Evolutionary conservation across 2,888 invertebrate genomes (phyloP), one percentile per base, ranked within the genome.

Genomic region (Caradrina kadenii): DNA sequence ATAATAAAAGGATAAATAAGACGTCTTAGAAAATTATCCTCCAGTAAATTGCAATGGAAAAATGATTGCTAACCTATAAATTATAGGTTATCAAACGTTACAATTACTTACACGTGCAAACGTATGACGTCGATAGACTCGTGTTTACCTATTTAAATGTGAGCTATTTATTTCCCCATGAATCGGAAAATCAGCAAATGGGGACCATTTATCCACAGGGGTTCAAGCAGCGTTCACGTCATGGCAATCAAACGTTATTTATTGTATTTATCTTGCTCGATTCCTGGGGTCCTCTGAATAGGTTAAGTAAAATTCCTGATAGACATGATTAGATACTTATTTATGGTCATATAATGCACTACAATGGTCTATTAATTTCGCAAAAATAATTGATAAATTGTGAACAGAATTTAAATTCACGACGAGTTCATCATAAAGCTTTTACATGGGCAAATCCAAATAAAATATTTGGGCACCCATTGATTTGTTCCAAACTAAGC

Each of bases 121-220:
- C 26, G n/a, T 50, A 31, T 63, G 53, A 66, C 42, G 31, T 52
- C 19, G 5, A 39, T 50, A 49, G 35, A 61, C 22, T 66, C 21
- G 19, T 54, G 50, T 55, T 59, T 63, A 69, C 62, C 48, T 65
- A 76, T 75, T 64, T 50, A 66, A 80, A 78, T 68, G 58, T 26
- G 52, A 49, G 56, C 65, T 69, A 74, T 79, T 82, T 72, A 83
- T 79, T n/a, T 74, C 31, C 21, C 42, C 48, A 80, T 84, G 75
- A 83, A 82, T 73, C 69, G 50, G 73, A 65, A 82, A 80, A 84
- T 84, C 80, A 84, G 59, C 66, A 67, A 82, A 66, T 82, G 61
- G 58, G 56, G 50, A 42, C 73, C 69, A 79, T 82, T 73, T 80
- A 82, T 39, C 85, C 73, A 63, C 85, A 35, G 85, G 85, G 81